phyloP scores from a whole-genome alignment of 2,888 invertebrate species.

The Agonopterix arenella region DNA sequence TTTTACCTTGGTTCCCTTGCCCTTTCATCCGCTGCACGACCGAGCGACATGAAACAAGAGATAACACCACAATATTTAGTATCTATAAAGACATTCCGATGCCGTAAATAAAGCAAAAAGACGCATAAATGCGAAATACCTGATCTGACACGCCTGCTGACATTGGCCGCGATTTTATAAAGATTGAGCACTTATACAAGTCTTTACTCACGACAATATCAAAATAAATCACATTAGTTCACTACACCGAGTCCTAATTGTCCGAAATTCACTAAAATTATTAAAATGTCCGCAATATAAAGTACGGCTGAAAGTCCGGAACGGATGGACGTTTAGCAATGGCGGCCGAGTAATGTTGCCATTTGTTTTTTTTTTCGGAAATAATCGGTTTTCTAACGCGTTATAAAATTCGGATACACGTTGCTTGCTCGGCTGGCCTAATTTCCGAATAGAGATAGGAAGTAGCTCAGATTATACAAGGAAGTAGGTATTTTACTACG shows the following conservation, averaged over 20 bases:
- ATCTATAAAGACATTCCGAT: slow-evolving; percentile 19
- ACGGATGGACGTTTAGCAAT: slow-evolving; percentile 65
- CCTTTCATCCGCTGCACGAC: slow-evolving; percentile 87
- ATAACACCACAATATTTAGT: slow-evolving; percentile 40
- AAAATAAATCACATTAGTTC: slow-evolving; percentile 70
- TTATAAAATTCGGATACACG: too few relatives aligned
- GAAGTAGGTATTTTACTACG: too few relatives aligned
- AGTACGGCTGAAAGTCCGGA: slow-evolving; percentile 50
- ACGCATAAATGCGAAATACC: slow-evolving; percentile 77
- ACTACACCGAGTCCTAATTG: slow-evolving; percentile 63
- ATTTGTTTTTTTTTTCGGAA: background rate
- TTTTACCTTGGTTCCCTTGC: slow-evolving; percentile 89
- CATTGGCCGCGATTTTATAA: slow-evolving; percentile 84
- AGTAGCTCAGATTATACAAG: too few relatives aligned
- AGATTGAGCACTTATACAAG: slow-evolving; percentile 69
- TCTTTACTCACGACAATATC: slow-evolving; percentile 61
- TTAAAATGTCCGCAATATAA: slow-evolving; percentile 57
- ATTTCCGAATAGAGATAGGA: too few relatives aligned
- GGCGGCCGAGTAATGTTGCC: slow-evolving; percentile 29
- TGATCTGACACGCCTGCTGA: slow-evolving; percentile 95
- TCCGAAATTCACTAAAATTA: slow-evolving; percentile 52
- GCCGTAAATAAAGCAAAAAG: slow-evolving; percentile 35
- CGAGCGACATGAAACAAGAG: slow-evolving; percentile 76
- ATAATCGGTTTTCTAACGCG: too few relatives aligned
- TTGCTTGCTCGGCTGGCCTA: too few relatives aligned